Conservation (phyloP, 2,888 invertebrate genomes). For the Stratiomys singularior region DNA sequence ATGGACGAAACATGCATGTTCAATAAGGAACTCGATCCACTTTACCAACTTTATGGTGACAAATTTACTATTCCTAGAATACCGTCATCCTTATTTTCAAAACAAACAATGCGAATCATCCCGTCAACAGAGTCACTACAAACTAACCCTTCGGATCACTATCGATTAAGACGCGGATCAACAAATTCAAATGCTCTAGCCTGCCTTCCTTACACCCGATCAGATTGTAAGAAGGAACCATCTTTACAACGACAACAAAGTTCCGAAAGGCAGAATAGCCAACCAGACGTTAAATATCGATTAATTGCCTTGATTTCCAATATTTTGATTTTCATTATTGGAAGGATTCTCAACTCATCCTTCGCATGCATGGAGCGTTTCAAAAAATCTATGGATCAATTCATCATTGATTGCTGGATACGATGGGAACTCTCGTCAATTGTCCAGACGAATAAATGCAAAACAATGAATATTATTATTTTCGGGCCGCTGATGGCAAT, state of each 20-base stretch:
- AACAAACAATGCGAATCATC: no score
- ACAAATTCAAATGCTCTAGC: neutral
- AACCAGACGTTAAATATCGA: slow-evolving; percentile 5
- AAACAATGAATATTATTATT: slow-evolving; percentile 15
- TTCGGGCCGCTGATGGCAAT: slow-evolving; percentile 39
- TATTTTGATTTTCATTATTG: slow-evolving; percentile 10
- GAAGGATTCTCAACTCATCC: neutral
- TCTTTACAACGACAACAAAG: neutral
- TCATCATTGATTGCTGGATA: slow-evolving; percentile 11
- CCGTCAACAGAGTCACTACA: neutral
- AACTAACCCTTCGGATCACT: neutral
- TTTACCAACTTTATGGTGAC: slow-evolving; percentile 2
- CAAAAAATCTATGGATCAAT: neutral
- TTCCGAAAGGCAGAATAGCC: neutral
- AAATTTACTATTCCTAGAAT: neutral
- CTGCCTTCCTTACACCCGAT: neutral
- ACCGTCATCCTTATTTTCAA: neutral
- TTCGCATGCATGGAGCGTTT: slow-evolving; percentile 18
- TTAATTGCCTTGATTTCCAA: slow-evolving; percentile 20
- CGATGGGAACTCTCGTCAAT: slow-evolving; percentile 30
- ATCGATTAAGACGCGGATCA: neutral
- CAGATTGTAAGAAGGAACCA: neutral
- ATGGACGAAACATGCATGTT: neutral
- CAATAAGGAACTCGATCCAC: neutral
- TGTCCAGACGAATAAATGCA: neutral